Percentiles rank a stretch among this genome's conserved stretches.
Evolutionary conservation across 2,797 vertebrate genomes (phyloP).

Genomic region (Centroberyx gerrardi): DNA sequence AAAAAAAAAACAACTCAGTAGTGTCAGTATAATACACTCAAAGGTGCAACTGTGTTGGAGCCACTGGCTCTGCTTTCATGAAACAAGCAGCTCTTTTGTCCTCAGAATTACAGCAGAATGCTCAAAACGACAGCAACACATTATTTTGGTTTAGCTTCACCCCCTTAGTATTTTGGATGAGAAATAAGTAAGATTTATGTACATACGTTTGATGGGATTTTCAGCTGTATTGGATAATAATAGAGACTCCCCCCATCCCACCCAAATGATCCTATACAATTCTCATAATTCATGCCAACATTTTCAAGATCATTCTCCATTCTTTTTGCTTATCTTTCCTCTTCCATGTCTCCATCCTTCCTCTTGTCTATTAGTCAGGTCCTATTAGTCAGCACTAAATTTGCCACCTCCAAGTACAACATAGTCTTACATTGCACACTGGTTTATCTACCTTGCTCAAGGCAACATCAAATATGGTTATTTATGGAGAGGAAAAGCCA

Average conservation of each 20-base stretch:
- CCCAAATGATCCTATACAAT: not conserved
- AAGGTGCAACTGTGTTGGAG: not conserved
- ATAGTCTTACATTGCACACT: not conserved
- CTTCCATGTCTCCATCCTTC: not conserved
- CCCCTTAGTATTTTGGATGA: slow-evolving; percentile 2
- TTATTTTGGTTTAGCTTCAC: not conserved
- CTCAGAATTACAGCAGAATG: slow-evolving; percentile 3
- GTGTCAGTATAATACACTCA: slow-evolving; percentile 7
- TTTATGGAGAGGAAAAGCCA: not conserved
- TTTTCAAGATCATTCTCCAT: not conserved
- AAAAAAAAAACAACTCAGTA: not conserved
- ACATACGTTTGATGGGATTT: not conserved
- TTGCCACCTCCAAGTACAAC: not conserved
- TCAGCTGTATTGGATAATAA: not conserved
- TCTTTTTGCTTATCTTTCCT: not conserved
- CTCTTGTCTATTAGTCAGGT: not conserved
- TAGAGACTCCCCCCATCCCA: not conserved
- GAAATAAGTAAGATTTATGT: not conserved
- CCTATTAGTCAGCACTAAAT: not conserved
- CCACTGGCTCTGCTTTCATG: slow-evolving; percentile 8
- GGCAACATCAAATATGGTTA: not conserved
- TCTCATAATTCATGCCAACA: not conserved
- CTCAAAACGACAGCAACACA: not conserved
- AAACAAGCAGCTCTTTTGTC: not conserved
- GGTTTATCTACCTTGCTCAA: too few relatives aligned